Evolutionary conservation across 2,113 vertebrate genomes (phyloP).

Genomic region (Hippocampus abdominalis): DNA sequence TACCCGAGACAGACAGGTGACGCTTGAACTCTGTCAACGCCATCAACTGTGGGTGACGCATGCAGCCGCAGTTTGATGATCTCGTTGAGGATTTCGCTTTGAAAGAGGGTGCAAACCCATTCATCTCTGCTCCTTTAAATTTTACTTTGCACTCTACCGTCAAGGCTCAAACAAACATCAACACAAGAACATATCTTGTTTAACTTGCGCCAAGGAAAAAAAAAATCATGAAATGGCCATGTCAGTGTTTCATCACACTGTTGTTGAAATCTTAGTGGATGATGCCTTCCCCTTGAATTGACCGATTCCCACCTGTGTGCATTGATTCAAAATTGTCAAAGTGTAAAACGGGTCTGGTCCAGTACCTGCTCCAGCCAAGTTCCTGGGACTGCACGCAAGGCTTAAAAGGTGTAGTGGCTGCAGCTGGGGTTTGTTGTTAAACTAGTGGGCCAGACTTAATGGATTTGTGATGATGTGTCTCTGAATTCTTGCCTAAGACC

Average conservation of each 20-base stretch:
- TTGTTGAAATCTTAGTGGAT: not conserved
- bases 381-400: constrained; percentile 13
- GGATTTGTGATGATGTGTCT: constrained; percentile 89
- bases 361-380: constrained; percentile 21
- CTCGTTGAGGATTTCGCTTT: not conserved
- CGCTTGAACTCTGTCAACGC: not conserved
- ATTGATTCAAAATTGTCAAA: not conserved
- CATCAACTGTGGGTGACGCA: not conserved
- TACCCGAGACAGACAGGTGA: not conserved
- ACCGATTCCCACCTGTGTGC: not conserved
- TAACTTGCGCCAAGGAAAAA: not conserved
- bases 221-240: not conserved
- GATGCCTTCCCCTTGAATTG: not conserved
- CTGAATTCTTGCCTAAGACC: constrained; percentile 84
- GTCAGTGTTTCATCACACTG: not conserved
- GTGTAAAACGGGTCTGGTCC: constrained; percentile 3
- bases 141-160: not conserved
- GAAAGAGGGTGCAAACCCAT: too few relatives aligned
- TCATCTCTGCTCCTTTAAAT: not conserved
- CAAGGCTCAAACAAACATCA: not conserved
- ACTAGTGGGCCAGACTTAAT: constrained; percentile 80
- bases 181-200: not conserved
- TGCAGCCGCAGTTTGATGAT: not conserved
- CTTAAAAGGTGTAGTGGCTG: constrained; percentile 39
- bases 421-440: constrained; percentile 56